Base-by-base conservation (phyloP, 2,113 vertebrate species). In the Hemibagrus wyckioides region DNA sequence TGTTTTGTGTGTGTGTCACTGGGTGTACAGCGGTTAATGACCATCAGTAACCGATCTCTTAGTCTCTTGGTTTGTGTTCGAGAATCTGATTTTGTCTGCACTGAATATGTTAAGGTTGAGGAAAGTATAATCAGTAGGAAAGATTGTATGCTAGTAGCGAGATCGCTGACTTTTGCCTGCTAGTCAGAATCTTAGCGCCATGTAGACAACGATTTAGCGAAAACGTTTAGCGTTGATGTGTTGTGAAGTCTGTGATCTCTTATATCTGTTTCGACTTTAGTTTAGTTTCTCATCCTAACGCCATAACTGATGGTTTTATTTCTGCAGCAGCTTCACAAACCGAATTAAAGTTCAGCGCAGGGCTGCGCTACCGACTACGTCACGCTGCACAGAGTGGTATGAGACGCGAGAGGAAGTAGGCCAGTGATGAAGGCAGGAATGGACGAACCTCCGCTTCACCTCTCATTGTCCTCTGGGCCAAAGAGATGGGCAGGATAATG, bases 401-500 rank as follows among this genome's bases (percentile, higher is more conserved):
- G 75, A 50, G 44, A n/a, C 28, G 44, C 50, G 73, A 76, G 25
- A 50, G 44, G 73, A 76, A 76, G 44, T 50, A 50, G 13, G 73
- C 5, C 73, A 2, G 44, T 50, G 73, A 33, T 76, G 73, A 50
- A 76, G 50, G 75, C 75, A 41, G 79, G 67, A 76, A 56, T 25
- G 36, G 85, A 44, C n/a, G 61, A 30, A 83, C 82, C 39, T 88
- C 73, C 59, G 82, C 80, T 71, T 83, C 36, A 73, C 73, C 71
- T 82, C 80, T 67, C 21, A n/a, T 23, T 73, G 14, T 71, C 41
- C 85, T 39, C 73, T 44, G 73, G 2, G 54, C 81, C 85, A 84
- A 57, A 81, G 69, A 80, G 81, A 90, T 87, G 79, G 88, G 57
- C 88, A 89, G 17, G 44, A 76, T 86, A 77, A 15, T 85, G 75